These are phyloP conservation scores for Tipula vernalis DNA, from an alignment of 2,888 invertebrate species.

Conservation along the genomic window DNA sequence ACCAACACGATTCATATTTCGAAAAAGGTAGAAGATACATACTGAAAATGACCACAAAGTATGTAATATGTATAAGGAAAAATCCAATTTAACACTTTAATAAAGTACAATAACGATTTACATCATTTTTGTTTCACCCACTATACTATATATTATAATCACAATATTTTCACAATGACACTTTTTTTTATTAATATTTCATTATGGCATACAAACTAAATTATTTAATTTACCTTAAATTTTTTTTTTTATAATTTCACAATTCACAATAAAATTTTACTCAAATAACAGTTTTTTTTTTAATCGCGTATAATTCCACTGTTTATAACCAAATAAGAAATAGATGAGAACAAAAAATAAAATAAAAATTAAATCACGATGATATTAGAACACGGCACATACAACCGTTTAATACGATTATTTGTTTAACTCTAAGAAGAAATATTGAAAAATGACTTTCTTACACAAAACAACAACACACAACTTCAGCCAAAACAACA, in stretches of 20 bases:
- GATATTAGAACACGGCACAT: not conserved
- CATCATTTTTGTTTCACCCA: not conserved
- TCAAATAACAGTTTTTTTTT: not conserved
- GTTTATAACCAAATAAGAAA: not conserved
- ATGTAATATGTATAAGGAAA: not conserved
- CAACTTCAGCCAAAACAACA: not conserved
- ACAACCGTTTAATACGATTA: conserved; percentile 1
- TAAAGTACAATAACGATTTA: no score
- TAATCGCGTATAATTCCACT: not conserved
- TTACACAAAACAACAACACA: not conserved
- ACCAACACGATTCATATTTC: not conserved
- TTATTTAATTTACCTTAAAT: not conserved
- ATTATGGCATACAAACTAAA: not conserved
- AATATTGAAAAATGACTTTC: not conserved
- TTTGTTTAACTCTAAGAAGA: not conserved
- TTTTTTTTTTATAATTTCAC: no score
- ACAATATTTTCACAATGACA: not conserved
- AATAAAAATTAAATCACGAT: not conserved
- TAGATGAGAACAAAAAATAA: not conserved
- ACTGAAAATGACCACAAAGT: not conserved
- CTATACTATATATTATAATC: not conserved
- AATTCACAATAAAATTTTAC: not conserved
- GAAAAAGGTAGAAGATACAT: not conserved
- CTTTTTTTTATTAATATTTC: not conserved
- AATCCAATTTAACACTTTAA: no score